Conservation (phyloP, 1,140 invertebrate species). For the Littorina saxatilis region DNA sequence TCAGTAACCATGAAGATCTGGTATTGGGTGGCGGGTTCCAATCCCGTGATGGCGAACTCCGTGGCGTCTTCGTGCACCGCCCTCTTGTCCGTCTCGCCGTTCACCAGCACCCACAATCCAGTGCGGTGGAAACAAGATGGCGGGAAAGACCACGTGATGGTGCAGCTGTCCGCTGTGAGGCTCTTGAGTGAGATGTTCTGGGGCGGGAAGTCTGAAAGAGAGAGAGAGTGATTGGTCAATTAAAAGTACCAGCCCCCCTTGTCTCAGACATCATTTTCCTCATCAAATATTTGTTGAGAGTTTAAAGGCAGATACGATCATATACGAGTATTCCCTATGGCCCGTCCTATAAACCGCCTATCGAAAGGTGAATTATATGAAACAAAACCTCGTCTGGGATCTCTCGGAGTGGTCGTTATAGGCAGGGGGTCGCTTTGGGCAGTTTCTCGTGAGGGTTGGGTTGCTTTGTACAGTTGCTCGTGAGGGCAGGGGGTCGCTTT, state of each 20-base stretch:
- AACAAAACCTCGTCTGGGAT: no score
- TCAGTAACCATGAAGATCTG: conserved; percentile 24
- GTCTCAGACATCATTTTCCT: no score
- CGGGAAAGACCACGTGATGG: conserved; percentile 31
- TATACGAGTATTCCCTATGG: no score
- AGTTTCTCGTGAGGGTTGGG: no score
- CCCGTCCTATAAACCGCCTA: no score
- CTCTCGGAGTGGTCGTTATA: no score
- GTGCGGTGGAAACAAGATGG: conserved; percentile 36
- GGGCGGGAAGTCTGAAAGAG: conserved; percentile 29
- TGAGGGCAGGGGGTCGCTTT: no score
- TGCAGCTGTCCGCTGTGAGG: not conserved
- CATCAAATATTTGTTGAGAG: no score
- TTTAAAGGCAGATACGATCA: no score
- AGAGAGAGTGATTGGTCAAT: not conserved
- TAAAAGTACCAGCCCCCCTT: not conserved
- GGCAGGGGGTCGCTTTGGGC: no score
- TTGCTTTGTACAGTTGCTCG: no score
- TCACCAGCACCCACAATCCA: conserved; percentile 33
- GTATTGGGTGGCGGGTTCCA: not conserved
- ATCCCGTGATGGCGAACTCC: conserved; percentile 22
- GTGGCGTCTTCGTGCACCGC: conserved; percentile 19
- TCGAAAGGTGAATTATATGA: no score
- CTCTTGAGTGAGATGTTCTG: conserved; percentile 27
- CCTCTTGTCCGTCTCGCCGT: not conserved